phyloP scores from a whole-genome alignment of 2,113 vertebrate genomes.

The Pachycephala philippinensis region DNA sequence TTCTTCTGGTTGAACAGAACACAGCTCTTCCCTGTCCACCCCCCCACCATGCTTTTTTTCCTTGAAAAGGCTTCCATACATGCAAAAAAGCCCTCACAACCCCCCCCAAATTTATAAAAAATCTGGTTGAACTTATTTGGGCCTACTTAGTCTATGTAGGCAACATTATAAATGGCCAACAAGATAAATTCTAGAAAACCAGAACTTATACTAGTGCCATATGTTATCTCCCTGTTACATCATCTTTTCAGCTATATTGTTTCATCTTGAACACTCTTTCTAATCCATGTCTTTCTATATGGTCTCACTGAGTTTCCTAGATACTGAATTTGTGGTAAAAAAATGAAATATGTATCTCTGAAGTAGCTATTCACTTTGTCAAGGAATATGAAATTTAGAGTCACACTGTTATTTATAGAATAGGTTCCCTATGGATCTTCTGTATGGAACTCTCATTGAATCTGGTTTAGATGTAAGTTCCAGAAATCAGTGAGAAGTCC shows the following conservation, averaged over 20 bases:
- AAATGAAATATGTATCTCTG: background rate
- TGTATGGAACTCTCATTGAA: accelerated
- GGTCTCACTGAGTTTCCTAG: background rate
- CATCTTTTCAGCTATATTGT: background rate
- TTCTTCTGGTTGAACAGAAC: background rate
- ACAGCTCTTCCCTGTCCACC: background rate
- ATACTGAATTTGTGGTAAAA: background rate
- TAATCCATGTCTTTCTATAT: background rate
- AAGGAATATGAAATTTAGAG: background rate
- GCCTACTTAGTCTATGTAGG: background rate
- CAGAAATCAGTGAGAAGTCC: background rate
- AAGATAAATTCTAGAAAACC: background rate
- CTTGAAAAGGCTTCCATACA: background rate
- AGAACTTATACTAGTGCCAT: background rate
- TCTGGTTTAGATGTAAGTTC: background rate
- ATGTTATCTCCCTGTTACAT: accelerated
- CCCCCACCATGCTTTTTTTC: background rate
- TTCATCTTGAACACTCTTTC: background rate
- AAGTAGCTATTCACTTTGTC: background rate
- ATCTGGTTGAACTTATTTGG: background rate
- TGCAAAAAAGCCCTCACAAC: background rate
- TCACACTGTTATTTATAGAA: background rate
- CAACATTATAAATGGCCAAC: accelerated
- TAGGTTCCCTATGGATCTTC: background rate
- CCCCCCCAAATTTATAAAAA: background rate